Evolutionary conservation across 2,113 vertebrate genomes (phyloP), one percentile per base, ranked within the genome.

Genomic region (Hippocampus zosterae): DNA sequence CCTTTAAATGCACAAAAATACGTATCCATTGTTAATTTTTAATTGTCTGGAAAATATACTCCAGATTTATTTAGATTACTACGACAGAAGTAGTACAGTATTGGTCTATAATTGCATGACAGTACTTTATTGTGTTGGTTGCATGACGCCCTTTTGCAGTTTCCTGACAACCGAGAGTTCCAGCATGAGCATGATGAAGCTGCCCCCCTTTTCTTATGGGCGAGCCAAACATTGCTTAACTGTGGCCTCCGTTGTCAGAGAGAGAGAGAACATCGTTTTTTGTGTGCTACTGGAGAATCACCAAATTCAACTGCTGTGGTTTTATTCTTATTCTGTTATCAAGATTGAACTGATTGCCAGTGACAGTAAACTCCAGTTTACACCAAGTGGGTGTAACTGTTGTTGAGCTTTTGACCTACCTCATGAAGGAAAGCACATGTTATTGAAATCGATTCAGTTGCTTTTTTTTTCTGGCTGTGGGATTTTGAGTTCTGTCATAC

Each of bases 81-180:
- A n/a, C 1, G 23, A 13, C 8, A 15, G 3, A 33, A 16, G 41
- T 46, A 44, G 12, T 25, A 44, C 19, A n/a, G 55, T 21, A n/a
- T 1, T 21, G 37, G 7, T 23, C 3, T 27, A 25, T 13, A 44
- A 65, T 65, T 25, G 25, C 57, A 60, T 19, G 7, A 18, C 57
- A 60, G 16, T 33, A 19, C 62, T 16, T 41, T 65, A 65, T 25
- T 65, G 41, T 44, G 62, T 25, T 6, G 5, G 29, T 40, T 1
- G 33, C 33, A 37, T 37, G 33, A 15, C 11, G 12, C 15, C 33
- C 56, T 18, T 52, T 46, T 66, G n/a, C 25, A 60, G 67, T 55
- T 50, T 9, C n/a, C 21, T 15, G 63, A 55, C 75, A 82, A 78
- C 75, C 81, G 65, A 59, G 78, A 80, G 23, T 86, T 89, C 81